Percentiles rank a stretch among this genome's conserved stretches.
Evolutionary conservation across 2,113 vertebrate genomes (phyloP).

Genomic region (Poicephalus meyeri): DNA sequence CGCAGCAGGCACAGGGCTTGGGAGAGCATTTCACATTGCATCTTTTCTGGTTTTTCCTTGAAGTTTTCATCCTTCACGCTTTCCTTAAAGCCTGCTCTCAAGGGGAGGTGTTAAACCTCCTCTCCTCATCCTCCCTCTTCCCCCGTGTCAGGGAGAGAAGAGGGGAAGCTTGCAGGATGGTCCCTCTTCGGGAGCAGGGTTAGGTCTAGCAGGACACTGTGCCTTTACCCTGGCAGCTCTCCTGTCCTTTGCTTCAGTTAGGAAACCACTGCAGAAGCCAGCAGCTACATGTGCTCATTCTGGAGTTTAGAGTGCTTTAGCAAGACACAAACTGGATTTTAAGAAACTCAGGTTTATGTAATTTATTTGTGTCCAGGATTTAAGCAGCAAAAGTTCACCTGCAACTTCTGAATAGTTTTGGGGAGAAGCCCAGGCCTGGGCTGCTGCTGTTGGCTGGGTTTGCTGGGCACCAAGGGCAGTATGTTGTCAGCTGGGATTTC

Average conservation of each 20-base stretch:
- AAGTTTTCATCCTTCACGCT: not conserved
- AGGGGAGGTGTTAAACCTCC: not conserved
- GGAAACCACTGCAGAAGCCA: not conserved
- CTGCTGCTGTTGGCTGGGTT: not conserved
- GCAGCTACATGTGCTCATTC: not conserved
- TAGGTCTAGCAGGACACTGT: not conserved
- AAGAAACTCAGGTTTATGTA: not conserved
- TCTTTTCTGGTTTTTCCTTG: not conserved
- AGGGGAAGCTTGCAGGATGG: fast-evolving
- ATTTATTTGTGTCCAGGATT: not conserved
- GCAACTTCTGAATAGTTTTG: not conserved
- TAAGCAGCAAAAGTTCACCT: not conserved
- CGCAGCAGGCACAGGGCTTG: no score
- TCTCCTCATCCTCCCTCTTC: not conserved
- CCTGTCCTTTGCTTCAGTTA: not conserved
- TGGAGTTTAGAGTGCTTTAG: not conserved
- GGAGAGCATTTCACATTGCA: fast-evolving
- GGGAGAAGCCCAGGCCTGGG: not conserved
- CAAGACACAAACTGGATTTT: not conserved
- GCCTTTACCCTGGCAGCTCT: not conserved
- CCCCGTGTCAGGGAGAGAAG: no score
- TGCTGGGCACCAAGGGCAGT: not conserved
- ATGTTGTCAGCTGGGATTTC: not conserved
- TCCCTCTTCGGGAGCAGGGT: not conserved
- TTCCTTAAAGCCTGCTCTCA: not conserved